Evolutionary conservation across 2,113 vertebrate species (phyloP).

Genomic region (Spilogale gracilis): DNA sequence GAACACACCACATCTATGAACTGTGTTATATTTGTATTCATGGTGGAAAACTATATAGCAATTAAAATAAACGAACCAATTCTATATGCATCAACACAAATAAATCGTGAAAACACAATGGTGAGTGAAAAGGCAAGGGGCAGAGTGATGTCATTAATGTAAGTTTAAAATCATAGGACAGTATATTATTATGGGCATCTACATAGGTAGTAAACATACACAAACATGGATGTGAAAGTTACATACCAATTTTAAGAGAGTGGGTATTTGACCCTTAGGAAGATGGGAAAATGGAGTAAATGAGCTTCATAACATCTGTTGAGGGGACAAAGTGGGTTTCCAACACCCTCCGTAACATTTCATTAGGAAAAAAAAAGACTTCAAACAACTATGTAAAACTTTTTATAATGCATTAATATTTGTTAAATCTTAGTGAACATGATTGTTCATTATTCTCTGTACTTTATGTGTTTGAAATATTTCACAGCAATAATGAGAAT

Average conservation of each 20-base stretch:
- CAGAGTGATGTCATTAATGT: not conserved
- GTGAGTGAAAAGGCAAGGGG: not conserved
- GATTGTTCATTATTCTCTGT: not conserved
- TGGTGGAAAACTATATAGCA: not conserved
- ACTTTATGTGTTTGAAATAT: conserved; percentile 26
- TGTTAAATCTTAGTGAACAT: not conserved
- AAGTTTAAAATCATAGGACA: conserved; percentile 18
- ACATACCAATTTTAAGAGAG: not conserved
- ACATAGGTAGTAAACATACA: not conserved
- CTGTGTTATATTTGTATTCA: not conserved
- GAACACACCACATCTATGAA: not conserved
- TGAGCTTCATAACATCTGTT: not conserved
- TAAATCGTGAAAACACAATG: conserved; percentile 24
- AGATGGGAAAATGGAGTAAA: not conserved
- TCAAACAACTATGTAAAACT: not conserved
- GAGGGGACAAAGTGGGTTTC: not conserved
- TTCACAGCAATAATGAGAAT: not conserved
- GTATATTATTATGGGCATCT: not conserved
- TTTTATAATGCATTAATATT: not conserved
- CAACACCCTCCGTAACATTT: not conserved
- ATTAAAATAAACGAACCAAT: conserved; percentile 43
- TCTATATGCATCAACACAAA: not conserved
- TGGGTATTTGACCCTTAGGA: not conserved
- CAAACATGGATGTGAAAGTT: not conserved
- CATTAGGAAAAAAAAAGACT: not conserved